Evolutionary conservation across 2,113 vertebrate species (phyloP).

Genomic region (Athene cunicularia): DNA sequence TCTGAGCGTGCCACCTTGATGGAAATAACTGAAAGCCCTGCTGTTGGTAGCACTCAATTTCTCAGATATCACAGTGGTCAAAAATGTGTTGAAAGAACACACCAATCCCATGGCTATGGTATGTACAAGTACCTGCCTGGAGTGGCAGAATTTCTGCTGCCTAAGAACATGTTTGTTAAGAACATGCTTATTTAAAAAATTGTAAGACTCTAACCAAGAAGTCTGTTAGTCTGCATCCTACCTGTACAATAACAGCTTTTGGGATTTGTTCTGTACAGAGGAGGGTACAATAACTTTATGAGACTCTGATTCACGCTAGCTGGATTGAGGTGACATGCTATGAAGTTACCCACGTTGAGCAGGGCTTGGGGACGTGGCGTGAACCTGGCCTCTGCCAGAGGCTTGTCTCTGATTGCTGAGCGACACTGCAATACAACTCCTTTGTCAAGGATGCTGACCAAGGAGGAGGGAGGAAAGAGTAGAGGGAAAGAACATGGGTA

Average conservation of each 20-base stretch:
- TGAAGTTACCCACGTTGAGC: neutral
- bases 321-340: rapidly evolving
- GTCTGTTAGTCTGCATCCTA: neutral
- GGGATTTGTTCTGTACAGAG: neutral
- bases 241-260: neutral
- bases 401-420: neutral
- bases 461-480: neutral
- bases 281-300: neutral
- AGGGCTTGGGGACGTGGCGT: rapidly evolving
- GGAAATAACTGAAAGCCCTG: neutral
- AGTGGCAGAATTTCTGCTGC: neutral
- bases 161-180: neutral
- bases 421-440: neutral
- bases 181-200: neutral
- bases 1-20: rapidly evolving
- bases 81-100: neutral
- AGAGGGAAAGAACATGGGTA: neutral
- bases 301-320: neutral
- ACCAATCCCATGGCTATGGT: rapidly evolving
- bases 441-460: neutral
- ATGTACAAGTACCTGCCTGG: neutral
- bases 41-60: neutral
- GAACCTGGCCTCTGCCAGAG: neutral
- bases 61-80: neutral
- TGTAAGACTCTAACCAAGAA: neutral